Evolutionary conservation across 2,888 invertebrate genomes (phyloP), one percentile per base, ranked within the genome.

Genomic region (Fragum fragum): DNA sequence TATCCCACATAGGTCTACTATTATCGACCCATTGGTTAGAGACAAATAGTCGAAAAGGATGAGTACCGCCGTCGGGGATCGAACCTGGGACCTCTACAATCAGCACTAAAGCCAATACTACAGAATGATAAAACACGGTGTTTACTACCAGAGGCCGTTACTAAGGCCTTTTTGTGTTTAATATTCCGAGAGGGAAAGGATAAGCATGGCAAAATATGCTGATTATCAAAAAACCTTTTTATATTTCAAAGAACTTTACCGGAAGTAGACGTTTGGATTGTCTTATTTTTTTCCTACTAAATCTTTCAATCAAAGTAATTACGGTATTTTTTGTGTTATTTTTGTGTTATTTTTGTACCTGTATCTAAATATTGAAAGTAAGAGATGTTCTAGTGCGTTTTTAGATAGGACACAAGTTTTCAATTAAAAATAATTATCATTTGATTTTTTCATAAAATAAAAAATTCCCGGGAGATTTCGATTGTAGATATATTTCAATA

Each of bases 201-300:
- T 57, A 7, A 23, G 23, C 57, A 57, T 57, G 57, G 9, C 26
- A 23, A 57, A 57, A 57, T 32, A 32, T n/a, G 18, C 32, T 28
- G 61, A 61, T 61, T 61, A 28, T n/a, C 32, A 32, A 61, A 32
- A 32, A n/a, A 32, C 16, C 5, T 0, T 7, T 5, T 61, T 21
- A 32, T 7, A 61, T 1, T 61, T 61, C 61, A 61, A 61, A 61
- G 61, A 32, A n/a, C 14, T 61, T 61, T 18, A 14, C 32, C 61
- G 61, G 61, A 61, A 61, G 32, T 61, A 32, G n/a, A 32, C 29
- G n/a, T 61, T 61, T 29, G 29, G 32, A 61, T 61, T 61, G 1
- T 32, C n/a, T 61, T 28, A 11, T 28, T 28, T 29, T 61, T 61
- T 61, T 14, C 28, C 61, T 61, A n/a, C 61, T 61, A 32, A 61